Conservation (phyloP, 2,797 vertebrate genomes). For the Heterohyrax brucei region DNA sequence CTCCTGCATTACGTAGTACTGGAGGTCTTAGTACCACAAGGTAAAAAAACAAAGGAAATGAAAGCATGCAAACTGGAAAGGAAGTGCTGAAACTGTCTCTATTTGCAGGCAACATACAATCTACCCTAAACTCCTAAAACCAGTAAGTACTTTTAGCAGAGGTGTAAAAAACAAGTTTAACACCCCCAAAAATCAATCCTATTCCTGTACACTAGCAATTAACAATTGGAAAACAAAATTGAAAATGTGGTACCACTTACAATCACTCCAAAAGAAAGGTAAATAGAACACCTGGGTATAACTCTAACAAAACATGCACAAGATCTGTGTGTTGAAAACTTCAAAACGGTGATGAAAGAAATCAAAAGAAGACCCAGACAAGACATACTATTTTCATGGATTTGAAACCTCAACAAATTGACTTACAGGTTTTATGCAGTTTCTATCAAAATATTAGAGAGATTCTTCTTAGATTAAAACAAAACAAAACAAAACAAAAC, state of each 20-base stretch:
- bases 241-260: no score
- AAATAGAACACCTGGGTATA: no score
- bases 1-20: neutral
- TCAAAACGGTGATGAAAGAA: neutral
- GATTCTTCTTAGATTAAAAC: constrained; percentile 23
- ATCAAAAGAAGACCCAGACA: neutral
- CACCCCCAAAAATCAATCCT: neutral
- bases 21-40: neutral
- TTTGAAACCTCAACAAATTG: neutral
- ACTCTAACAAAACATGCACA: no score
- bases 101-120: neutral
- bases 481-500: neutral
- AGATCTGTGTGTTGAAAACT: no score
- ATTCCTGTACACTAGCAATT: no score
- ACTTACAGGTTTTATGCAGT: neutral
- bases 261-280: no score
- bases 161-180: neutral
- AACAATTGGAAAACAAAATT: no score
- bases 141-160: neutral
- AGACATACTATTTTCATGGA: neutral
- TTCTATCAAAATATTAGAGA: constrained; percentile 9
- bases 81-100: neutral
- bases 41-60: neutral
- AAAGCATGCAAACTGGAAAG: neutral
- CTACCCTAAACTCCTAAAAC: neutral